Evolutionary conservation across 2,113 vertebrate genomes (phyloP).

Genomic region (Marmota flaviventris): DNA sequence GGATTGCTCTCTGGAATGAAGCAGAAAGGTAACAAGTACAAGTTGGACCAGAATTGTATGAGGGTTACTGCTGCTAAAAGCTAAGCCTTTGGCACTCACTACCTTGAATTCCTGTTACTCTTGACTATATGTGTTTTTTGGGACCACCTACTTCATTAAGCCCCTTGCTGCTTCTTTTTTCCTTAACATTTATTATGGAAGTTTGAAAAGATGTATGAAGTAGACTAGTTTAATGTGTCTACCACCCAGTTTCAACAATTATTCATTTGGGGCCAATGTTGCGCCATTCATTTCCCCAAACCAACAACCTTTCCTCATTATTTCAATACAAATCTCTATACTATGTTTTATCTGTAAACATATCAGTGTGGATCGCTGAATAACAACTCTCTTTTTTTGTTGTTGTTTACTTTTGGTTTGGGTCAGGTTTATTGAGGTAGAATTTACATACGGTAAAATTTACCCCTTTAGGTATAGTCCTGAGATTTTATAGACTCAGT

Average conservation of each 20-base stretch:
- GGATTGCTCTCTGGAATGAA: not conserved
- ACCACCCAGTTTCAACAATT: not conserved
- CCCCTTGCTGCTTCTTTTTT: not conserved
- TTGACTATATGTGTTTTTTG: not conserved
- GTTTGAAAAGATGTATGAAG: not conserved
- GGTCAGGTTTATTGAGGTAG: not conserved
- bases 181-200: not conserved
- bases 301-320: not conserved
- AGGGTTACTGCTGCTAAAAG: not conserved
- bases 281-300: not conserved
- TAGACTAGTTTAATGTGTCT: not conserved
- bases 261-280: not conserved
- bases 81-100: not conserved
- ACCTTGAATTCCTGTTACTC: not conserved
- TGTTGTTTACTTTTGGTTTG: constrained; percentile 16
- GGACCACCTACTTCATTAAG: not conserved
- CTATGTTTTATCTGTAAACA: constrained; percentile 4
- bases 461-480: not conserved
- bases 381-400: not conserved
- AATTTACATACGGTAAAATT: not conserved
- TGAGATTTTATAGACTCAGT: constrained; percentile 22
- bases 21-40: not conserved
- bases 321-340: not conserved
- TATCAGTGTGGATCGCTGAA: not conserved
- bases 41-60: not conserved